Conservation (phyloP, 2,113 vertebrate genomes). For the Leiothrix lutea region DNA sequence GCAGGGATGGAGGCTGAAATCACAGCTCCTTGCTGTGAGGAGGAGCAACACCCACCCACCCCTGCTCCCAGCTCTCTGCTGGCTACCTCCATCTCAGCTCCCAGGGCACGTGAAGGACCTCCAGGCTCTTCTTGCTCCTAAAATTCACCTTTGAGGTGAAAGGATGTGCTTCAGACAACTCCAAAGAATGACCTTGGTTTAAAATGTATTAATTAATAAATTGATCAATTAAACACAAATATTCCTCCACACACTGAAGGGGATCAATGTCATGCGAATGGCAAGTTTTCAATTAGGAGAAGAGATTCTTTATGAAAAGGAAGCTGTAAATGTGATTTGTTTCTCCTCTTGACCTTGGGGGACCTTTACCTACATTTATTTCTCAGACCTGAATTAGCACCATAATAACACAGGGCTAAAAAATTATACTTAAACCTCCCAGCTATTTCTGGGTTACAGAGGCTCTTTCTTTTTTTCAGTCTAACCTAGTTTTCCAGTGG, state of each 20-base stretch:
- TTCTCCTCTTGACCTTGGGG: slow-evolving; percentile 44
- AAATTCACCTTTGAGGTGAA: background rate
- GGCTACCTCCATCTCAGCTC: background rate
- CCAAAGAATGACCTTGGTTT: background rate
- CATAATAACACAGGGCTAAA: slow-evolving; percentile 51
- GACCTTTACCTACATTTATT: slow-evolving; percentile 57
- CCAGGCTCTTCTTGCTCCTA: background rate
- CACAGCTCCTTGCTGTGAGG: background rate
- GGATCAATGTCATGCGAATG: background rate
- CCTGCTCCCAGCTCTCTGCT: background rate
- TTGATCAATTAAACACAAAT: background rate
- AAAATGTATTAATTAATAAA: background rate
- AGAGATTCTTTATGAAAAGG: background rate
- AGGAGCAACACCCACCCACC: background rate
- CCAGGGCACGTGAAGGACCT: fast-evolving
- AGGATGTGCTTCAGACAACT: background rate
- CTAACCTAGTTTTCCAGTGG: slow-evolving; percentile 65
- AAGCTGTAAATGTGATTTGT: background rate
- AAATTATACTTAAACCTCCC: slow-evolving; percentile 58
- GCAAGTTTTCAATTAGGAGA: background rate
- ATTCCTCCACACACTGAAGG: fast-evolving
- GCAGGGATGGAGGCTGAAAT: background rate
- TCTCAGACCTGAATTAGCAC: slow-evolving; percentile 58
- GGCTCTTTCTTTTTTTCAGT: slow-evolving; percentile 55
- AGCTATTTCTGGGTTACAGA: slow-evolving; percentile 64